phyloP scores from a whole-genome alignment of 1,140 invertebrate species.

The Triops longicaudatus region DNA sequence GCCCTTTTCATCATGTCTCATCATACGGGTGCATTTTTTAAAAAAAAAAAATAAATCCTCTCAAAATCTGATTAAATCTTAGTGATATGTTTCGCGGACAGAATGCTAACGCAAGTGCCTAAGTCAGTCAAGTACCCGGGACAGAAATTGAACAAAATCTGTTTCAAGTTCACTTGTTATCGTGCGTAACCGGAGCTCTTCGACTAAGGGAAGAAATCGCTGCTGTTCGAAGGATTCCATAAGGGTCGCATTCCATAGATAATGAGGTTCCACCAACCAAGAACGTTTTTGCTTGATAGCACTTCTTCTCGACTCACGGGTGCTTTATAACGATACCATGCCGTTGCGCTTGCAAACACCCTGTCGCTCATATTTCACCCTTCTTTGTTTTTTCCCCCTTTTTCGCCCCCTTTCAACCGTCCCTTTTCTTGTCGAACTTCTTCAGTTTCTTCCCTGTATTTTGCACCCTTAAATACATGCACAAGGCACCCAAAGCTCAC shows the following conservation, averaged over 20 bases:
- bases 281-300: neutral
- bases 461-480: neutral
- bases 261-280: neutral
- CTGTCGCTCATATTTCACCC: constrained; percentile 11
- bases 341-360: constrained; percentile 5
- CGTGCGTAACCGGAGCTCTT: neutral
- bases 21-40: too few relatives aligned
- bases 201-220: neutral
- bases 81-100: too few relatives aligned
- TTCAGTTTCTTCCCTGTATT: constrained; percentile 2
- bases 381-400: neutral
- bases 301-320: neutral
- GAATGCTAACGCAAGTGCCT: too few relatives aligned
- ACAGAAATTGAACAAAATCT: neutral
- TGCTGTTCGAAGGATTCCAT: constrained; percentile 1
- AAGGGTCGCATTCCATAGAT: neutral
- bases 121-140: neutral
- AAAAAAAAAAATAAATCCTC: too few relatives aligned
- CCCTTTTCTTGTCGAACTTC: constrained; percentile 2
- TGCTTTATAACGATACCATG: neutral
- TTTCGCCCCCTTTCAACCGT: too few relatives aligned
- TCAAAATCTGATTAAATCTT: too few relatives aligned
- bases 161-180: neutral
- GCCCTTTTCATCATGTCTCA: too few relatives aligned
- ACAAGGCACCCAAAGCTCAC: constrained; percentile 5